Base-by-base conservation (phyloP, 2,888 invertebrate genomes). In the Clanis bilineata region DNA sequence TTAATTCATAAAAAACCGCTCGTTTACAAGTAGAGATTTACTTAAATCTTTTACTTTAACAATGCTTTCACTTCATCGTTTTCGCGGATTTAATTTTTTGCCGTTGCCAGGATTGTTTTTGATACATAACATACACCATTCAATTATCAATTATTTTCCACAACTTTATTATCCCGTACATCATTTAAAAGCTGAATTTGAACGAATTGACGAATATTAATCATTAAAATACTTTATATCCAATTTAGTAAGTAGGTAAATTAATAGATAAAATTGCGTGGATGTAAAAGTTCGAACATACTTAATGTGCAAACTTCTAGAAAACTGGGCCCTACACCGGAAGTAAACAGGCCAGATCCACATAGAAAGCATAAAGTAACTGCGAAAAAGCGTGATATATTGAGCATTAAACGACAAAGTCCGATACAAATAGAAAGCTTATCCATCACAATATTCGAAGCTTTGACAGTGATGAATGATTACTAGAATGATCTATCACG, bases 1-100 rank as follows among this genome's bases (percentile, higher is more conserved):
- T 39, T 58, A 23, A 38, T 58, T 58, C 18, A n/a, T n/a, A 12
- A 39, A 51, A 39, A 51, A 58, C 39, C 5, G 39, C 51, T 51
- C 22, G 43, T 23, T 58, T 28, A n/a, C 15, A 32, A 51, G 15
- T 32, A 18, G 18, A 28, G 3, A 51, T 7, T 18, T 28, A 51
- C 32, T 10, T 28, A 28, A 51, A 18, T 18, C 1, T 32, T 4
- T 9, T 51, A 45, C 5, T 12, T 45, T 22, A 12, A 22, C 22
- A n/a, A 23, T n/a, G n/a, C 45, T 45, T 45, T 45, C 45, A 45
- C n/a, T n/a, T n/a, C n/a, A n/a, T n/a, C n/a, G n/a, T n/a, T n/a
- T n/a, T n/a, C n/a, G n/a, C n/a, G n/a, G n/a, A n/a, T n/a, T n/a
- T n/a, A n/a, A n/a, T n/a, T n/a, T n/a, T n/a, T n/a, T n/a, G n/a